Evolutionary conservation across 1,140 invertebrate genomes (phyloP).

Genomic region (Leptestheria dahalacensis): DNA sequence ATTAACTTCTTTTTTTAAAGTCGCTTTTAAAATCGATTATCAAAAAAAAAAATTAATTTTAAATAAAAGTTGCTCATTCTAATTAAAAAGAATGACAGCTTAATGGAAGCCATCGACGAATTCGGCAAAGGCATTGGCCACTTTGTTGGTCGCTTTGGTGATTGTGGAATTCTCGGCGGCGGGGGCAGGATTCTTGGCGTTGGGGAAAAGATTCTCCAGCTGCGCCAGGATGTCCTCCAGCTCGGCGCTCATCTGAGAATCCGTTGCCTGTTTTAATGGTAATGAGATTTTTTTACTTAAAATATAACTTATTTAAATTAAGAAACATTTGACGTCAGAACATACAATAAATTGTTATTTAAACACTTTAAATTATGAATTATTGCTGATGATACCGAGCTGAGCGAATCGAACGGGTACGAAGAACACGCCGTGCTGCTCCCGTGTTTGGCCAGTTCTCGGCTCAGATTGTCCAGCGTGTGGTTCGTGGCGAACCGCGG

Average conservation of each 20-base stretch:
- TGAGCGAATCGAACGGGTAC: neutral
- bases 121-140: slow-evolving; percentile 1
- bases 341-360: too few species aligned
- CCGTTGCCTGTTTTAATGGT: neutral
- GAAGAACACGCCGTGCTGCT: neutral
- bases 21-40: neutral
- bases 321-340: neutral
- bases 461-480: slow-evolving; percentile 3
- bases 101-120: slow-evolving; percentile 8
- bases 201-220: slow-evolving; percentile 12
- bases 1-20: neutral
- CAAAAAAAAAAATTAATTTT: neutral
- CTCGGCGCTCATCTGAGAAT: slow-evolving; percentile 7
- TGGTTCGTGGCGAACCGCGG: slow-evolving; percentile 1
- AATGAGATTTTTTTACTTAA: neutral
- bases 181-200: neutral
- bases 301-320: neutral
- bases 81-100: neutral
- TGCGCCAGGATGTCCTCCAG: slow-evolving; percentile 14
- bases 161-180: slow-evolving; percentile 1
- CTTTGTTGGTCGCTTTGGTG: neutral
- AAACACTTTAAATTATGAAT: neutral
- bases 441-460: neutral
- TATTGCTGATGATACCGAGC: neutral
- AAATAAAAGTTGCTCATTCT: neutral